phyloP scores from a whole-genome alignment of 1,140 invertebrate species.

The Heterodera carotae region DNA sequence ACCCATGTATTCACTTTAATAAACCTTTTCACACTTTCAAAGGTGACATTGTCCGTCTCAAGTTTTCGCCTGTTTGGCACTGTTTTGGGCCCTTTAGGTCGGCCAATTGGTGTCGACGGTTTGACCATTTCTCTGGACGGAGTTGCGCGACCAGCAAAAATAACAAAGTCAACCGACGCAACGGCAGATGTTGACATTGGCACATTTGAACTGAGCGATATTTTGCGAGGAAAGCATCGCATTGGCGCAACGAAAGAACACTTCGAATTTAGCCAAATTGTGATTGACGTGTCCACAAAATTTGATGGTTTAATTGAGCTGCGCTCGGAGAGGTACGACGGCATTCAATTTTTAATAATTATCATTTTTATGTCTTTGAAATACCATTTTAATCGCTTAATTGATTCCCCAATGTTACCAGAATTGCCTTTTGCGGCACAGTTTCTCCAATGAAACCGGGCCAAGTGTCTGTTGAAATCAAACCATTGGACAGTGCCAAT shows the following conservation, averaged over 20 bases:
- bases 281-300: constrained; percentile 17
- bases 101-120: neutral
- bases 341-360: constrained; percentile 27
- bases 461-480: constrained; percentile 1
- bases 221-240: neutral
- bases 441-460: constrained; percentile 21
- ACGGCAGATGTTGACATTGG: constrained; percentile 12
- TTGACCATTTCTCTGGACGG: neutral
- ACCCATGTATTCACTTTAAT: no score
- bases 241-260: constrained; percentile 11
- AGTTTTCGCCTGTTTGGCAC: neutral
- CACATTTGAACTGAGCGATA: neutral
- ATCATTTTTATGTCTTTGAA: no score
- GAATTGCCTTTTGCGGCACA: constrained; percentile 36
- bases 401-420: no score
- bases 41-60: constrained; percentile 1
- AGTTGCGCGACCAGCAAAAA: neutral
- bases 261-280: constrained; percentile 23
- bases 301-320: constrained; percentile 8
- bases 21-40: neutral
- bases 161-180: neutral
- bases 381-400: no score
- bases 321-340: neutral
- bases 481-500: constrained; percentile 13
- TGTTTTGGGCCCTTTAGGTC: neutral